A percentile compares a stretch with the other conserved stretches of the same genome.
These are phyloP conservation scores for Takifugu flavidus DNA, from an alignment of 2,113 vertebrate species.

Conservation along the genomic window DNA sequence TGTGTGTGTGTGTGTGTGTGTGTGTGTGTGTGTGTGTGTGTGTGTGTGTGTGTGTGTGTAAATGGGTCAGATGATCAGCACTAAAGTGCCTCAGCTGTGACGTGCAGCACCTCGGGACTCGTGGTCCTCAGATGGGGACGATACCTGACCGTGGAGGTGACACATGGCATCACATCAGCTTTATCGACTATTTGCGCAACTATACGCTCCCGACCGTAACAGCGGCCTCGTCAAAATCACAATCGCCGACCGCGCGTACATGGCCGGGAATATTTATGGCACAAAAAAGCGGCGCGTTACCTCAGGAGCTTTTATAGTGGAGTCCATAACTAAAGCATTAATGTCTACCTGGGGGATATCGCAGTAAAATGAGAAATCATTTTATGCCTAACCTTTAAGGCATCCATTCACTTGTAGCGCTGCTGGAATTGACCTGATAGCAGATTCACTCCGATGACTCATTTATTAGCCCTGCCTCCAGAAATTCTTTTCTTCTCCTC, in stretches of 20 bases:
- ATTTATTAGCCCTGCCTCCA: conserved; percentile 57
- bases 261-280: conserved; percentile 44
- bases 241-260: conserved; percentile 29
- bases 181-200: conserved; percentile 47
- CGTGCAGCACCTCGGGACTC: conserved; percentile 41
- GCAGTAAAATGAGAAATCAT: conserved; percentile 63
- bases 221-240: conserved; percentile 32
- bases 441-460: conserved; percentile 59
- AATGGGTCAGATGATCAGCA: not conserved
- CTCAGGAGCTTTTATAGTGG: conserved; percentile 52
- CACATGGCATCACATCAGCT: conserved; percentile 54
- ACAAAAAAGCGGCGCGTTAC: conserved; percentile 37
- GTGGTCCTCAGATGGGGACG: conserved; percentile 30
- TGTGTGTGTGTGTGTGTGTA: conserved; percentile 1
- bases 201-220: conserved; percentile 33
- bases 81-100: conserved; percentile 58
- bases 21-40: not conserved
- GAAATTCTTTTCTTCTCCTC: conserved; percentile 32
- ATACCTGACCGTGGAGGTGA: conserved; percentile 52
- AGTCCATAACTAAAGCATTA: conserved; percentile 68
- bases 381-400: conserved; percentile 67
- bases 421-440: conserved; percentile 57
- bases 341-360: conserved; percentile 62
- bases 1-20: not conserved
- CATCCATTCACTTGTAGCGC: conserved; percentile 57